Evolutionary conservation across 2,888 invertebrate genomes (phyloP).

Genomic region (Xylota segnis): DNA sequence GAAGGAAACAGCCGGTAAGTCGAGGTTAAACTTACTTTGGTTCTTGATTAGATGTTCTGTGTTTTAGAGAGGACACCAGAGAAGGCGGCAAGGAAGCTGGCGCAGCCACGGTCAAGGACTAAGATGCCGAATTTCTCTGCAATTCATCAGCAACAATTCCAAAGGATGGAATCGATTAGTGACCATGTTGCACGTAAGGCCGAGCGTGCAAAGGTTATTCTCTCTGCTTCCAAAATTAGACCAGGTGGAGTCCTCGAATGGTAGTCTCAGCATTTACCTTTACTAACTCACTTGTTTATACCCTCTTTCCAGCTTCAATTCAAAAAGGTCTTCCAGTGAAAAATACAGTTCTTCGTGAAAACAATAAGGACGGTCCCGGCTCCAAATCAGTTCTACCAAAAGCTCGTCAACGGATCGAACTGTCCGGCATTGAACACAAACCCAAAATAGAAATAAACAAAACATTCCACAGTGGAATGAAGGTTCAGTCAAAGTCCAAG

Average conservation of each 20-base stretch:
- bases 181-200: conserved; percentile 86
- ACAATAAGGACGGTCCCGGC: conserved; percentile 29
- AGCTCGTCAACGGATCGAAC: conserved; percentile 57
- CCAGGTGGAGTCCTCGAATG: conserved; percentile 65
- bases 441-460: not conserved
- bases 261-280: not conserved
- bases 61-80: conserved; percentile 20
- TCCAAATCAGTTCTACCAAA: conserved; percentile 76
- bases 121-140: conserved; percentile 89
- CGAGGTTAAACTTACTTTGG: not conserved
- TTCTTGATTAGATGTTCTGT: not conserved
- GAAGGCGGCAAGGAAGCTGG: conserved; percentile 31
- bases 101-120: conserved; percentile 81
- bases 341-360: conserved; percentile 44
- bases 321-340: conserved; percentile 52
- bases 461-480: not conserved
- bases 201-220: conserved; percentile 81
- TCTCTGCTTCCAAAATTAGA: conserved; percentile 79
- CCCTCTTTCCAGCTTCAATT: conserved; percentile 34
- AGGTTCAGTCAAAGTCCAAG: conserved; percentile 40
- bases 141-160: conserved; percentile 88
- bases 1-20: conserved; percentile 77
- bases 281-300: not conserved
- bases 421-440: conserved; percentile 19
- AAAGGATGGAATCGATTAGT: conserved; percentile 88